Evolutionary conservation across 2,888 invertebrate genomes (phyloP), one percentile per base, ranked within the genome.

Genomic region (Synergus gifuensis): DNA sequence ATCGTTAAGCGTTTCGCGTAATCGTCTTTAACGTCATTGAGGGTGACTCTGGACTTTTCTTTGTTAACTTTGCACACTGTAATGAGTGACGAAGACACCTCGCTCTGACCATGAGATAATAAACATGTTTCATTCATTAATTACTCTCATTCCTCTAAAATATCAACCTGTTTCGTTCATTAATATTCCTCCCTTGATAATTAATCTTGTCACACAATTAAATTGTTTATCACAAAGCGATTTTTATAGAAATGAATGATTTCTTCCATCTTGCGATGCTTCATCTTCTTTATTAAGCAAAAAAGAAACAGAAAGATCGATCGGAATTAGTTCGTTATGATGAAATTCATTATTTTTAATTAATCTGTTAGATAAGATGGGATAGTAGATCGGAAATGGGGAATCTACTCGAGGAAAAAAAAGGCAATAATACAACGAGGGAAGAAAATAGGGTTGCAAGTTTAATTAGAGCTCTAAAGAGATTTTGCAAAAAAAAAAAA

Each of bases 111-210:
- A 42, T 44, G 18, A 44, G 67, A 67, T 67, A 67, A 69, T 87
- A 84, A 85, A 83, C 83, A 76, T 78, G 82, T 86, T 82, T 83
- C 81, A 84, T 84, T 85, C 86, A 89, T 88, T 88, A 89, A 89
- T 89, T 88, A 88, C 87, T 80, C 81, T 54, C 78, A 76, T 78
- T 76, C 76, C 78, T 78, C 82, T 81, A 85, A 85, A 86, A 84
- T 87, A 87, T 87, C 85, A 87, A 86, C 87, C 86, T 86, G 86
- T 86, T 86, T 85, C 86, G 84, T 85, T 86, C 88, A 88, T 89
- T 89, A 89, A 88, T 49, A 69, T 89, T 85, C 84, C 83, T 77
- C 44, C 81, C 81, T 78, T 54, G 79, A 78, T 83, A 83, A 87
- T 89, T 89, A 88, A 89, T 89, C 87, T 86, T 77, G 36, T 79